Conservation (phyloP, 2,797 vertebrate species). For the Scyliorhinus canicula region DNA sequence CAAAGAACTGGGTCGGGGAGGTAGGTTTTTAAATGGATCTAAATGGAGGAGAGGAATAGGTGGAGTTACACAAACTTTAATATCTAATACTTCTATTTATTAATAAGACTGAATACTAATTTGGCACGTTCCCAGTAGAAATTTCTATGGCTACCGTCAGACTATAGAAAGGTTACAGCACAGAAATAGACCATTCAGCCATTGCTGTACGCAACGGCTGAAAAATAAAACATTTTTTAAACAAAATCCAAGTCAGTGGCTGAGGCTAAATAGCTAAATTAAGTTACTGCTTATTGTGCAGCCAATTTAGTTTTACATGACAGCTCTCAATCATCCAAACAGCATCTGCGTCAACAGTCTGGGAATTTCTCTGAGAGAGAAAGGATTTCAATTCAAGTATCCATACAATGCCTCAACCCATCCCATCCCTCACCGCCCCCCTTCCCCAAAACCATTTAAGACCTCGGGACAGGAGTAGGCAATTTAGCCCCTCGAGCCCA, state of each 20-base stretch:
- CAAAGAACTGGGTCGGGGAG: not conserved
- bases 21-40: not conserved
- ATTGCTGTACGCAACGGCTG: too few species aligned
- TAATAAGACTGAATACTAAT: not conserved
- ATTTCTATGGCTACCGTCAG: not conserved
- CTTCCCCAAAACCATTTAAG: not conserved
- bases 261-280: not conserved
- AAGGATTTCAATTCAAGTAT: not conserved
- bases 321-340: not conserved
- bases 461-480: too few species aligned
- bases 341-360: not conserved
- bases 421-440: not conserved
- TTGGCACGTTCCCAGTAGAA: not conserved
- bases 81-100: not conserved
- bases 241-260: not conserved
- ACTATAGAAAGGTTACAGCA: too few species aligned
- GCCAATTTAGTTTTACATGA: not conserved
- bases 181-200: too few species aligned
- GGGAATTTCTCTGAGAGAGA: not conserved
- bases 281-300: not conserved
- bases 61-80: not conserved
- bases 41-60: not conserved
- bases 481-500: too few species aligned
- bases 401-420: not conserved
- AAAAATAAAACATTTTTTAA: too few species aligned